These are phyloP conservation scores for Calcarius ornatus DNA, from an alignment of 2,113 vertebrate genomes.

Conservation along the genomic window DNA sequence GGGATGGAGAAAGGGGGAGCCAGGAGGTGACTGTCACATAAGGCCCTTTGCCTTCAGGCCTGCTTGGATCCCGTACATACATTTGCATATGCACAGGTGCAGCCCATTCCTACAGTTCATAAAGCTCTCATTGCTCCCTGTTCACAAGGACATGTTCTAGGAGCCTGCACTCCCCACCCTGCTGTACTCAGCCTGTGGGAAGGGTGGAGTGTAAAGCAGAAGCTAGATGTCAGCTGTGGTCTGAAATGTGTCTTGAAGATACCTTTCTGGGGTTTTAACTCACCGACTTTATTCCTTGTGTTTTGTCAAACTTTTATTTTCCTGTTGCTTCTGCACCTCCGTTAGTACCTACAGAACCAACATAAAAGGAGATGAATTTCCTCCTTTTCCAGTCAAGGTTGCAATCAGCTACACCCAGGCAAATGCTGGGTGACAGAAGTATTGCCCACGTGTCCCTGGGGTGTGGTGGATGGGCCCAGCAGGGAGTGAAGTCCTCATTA, in stretches of 20 bases:
- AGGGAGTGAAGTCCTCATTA: not conserved
- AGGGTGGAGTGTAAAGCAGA: not conserved
- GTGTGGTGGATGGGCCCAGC: not conserved
- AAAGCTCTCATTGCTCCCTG: not conserved
- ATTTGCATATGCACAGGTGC: too few species aligned
- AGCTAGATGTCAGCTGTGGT: not conserved
- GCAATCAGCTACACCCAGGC: not conserved
- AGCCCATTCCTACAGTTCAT: not conserved
- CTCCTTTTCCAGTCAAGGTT: not conserved
- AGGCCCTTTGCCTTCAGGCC: not conserved
- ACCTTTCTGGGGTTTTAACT: not conserved
- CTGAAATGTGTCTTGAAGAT: not conserved
- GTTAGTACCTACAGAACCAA: not conserved
- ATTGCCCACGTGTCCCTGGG: not conserved
- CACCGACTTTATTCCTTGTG: not conserved
- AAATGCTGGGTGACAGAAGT: not conserved
- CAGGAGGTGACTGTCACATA: not conserved
- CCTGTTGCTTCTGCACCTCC: not conserved
- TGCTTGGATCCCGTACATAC: accelerated
- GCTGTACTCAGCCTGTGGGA: not conserved
- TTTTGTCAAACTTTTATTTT: not conserved
- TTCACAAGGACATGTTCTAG: not conserved
- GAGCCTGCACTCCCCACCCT: not conserved
- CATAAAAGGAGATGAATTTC: not conserved
- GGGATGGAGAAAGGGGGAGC: not conserved